phyloP scores from a whole-genome alignment of 2,888 invertebrate species.

The Seira ritae region DNA sequence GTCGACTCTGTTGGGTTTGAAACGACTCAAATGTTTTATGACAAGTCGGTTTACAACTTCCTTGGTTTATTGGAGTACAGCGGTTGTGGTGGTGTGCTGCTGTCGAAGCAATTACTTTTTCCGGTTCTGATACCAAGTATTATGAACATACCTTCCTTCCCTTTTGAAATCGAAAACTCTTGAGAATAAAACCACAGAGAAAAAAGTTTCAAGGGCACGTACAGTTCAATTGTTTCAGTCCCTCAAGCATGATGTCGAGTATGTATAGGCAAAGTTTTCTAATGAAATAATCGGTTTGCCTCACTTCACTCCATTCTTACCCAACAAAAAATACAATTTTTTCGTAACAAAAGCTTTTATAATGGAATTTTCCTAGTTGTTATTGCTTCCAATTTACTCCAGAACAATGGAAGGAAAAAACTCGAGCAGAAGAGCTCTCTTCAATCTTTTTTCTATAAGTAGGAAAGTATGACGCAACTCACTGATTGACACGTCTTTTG shows the following conservation, averaged over 20 bases:
- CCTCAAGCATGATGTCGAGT: not conserved
- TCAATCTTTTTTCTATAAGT: not conserved
- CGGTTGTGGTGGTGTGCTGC: not conserved
- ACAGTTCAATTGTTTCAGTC: not conserved
- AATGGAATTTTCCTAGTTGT: not conserved
- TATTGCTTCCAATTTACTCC: not conserved
- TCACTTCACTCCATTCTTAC: not conserved
- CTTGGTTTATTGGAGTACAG: not conserved
- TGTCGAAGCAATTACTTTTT: not conserved
- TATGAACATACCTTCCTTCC: not conserved
- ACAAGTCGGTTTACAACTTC: not conserved
- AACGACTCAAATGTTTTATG: slow-evolving; percentile 1
- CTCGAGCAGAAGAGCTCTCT: not conserved
- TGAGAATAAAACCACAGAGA: not conserved
- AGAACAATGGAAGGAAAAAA: too few species aligned
- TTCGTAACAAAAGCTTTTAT: not conserved
- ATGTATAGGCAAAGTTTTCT: not conserved
- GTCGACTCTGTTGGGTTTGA: not conserved
- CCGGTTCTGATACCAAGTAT: not conserved
- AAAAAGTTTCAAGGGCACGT: not conserved
- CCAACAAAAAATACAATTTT: not conserved
- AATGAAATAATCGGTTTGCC: not conserved
- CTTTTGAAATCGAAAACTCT: not conserved
- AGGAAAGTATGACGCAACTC: not conserved
- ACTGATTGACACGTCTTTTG: slow-evolving; percentile 5